phyloP scores from a whole-genome alignment of 2,113 vertebrate genomes.

The Lamprotornis superbus region DNA sequence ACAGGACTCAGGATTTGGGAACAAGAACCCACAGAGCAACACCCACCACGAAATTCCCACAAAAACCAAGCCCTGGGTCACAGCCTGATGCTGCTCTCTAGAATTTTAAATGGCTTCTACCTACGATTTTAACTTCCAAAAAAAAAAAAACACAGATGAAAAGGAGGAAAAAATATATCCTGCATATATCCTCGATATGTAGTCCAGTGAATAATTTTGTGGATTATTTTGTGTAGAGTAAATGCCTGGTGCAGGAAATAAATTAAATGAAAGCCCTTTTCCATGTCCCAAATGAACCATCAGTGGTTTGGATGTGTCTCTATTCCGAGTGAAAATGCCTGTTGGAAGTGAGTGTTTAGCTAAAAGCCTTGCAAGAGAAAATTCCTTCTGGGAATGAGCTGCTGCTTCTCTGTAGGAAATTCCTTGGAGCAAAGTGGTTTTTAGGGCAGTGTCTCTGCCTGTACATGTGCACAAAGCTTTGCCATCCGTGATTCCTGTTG shows the following conservation, averaged over 20 bases:
- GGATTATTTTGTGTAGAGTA: not conserved
- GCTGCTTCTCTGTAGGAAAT: not conserved
- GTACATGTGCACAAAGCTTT: not conserved
- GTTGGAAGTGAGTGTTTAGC: not conserved
- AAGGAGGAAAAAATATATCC: not conserved
- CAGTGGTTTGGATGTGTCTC: not conserved
- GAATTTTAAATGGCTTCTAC: not conserved
- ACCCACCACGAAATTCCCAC: not conserved
- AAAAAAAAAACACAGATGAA: not conserved
- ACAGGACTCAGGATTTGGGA: not conserved
- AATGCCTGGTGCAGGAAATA: not conserved
- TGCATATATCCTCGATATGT: accelerated
- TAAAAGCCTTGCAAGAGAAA: conserved; percentile 14
- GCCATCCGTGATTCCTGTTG: not conserved
- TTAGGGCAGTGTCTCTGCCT: not conserved
- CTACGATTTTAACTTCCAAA: not conserved
- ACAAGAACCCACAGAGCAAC: not conserved
- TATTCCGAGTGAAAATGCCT: not conserved
- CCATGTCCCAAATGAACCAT: not conserved
- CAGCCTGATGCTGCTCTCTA: not conserved
- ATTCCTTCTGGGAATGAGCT: conserved; percentile 6
- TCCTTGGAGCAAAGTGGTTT: not conserved
- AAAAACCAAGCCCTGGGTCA: not conserved
- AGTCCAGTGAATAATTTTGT: not conserved
- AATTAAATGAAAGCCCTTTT: not conserved